Evolutionary conservation across 2,797 vertebrate species (phyloP).

Genomic region (Prionace glauca): DNA sequence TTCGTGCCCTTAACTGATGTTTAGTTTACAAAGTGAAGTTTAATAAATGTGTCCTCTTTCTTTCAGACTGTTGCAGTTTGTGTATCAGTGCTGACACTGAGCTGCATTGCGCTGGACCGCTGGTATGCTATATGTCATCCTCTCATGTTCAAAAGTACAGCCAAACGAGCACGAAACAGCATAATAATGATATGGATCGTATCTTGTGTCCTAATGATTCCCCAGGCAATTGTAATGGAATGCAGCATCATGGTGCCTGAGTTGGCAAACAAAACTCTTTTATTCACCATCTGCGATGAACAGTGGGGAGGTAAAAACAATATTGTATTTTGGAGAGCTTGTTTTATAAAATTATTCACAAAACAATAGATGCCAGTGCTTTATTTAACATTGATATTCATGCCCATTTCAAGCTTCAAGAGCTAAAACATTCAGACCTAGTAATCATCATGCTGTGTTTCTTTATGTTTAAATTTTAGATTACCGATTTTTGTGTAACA

Average conservation of each 20-base stretch:
- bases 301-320: conserved; percentile 75
- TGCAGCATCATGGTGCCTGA: conserved; percentile 81
- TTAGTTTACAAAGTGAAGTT: background rate
- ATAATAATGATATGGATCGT: conserved; percentile 89
- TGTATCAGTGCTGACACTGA: conserved; percentile 89
- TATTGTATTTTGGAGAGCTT: background rate
- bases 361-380: background rate
- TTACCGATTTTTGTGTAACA: background rate
- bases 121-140: conserved; percentile 98
- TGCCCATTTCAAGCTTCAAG: background rate
- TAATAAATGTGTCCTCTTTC: conserved; percentile 40
- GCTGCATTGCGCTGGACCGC: conserved; percentile 90
- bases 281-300: conserved; percentile 94
- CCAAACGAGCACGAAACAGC: conserved; percentile 81
- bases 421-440: background rate
- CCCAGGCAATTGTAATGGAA: conserved; percentile 92
- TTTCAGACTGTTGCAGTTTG: conserved; percentile 88
- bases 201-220: conserved; percentile 90
- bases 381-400: background rate
- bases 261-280: conserved; percentile 86
- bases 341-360: background rate
- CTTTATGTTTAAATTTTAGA: background rate
- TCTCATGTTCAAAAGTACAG: conserved; percentile 95
- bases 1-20: background rate
- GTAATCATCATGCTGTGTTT: background rate